Base-by-base conservation (phyloP, 2,797 vertebrate genomes). In the Catamblyrhynchus diadema region DNA sequence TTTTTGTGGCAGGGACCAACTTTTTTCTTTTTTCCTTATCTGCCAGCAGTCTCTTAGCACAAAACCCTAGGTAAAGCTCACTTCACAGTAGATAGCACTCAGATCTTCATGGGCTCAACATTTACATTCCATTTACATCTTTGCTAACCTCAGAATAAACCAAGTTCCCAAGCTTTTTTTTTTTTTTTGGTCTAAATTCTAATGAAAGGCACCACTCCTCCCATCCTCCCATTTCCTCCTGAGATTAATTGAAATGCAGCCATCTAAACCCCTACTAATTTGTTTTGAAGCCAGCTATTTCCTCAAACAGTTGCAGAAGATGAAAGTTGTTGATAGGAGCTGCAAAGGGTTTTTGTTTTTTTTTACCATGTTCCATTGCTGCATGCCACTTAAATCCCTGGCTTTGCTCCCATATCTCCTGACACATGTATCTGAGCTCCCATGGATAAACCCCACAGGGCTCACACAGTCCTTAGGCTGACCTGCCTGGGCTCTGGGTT, bases 241-340 rank as follows among this genome's bases (percentile, higher is more conserved):
- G 50, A 64, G 73, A 93, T 89, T 94, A 93, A 90, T 93, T 95
- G 91, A 93, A 95, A 95, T 15, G 33, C 87, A 96, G 84, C 73
- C 72, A 60, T 88, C 75, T 73, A 81, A 95, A 86, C 82, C 78
- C 77, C 47, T 71, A 24, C 81, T 91, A 75, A 95, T 96, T 96
- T 94, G 75, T 95, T 95, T 91, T 62, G 84, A 93, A 92, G 73
- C 66, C 81, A 88, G 81, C 92, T 91, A 94, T 94, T 96, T 96
- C 92, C 91, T 97, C 92, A 54, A 92, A 86, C 81, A 64, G 39
- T 85, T 82, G 60, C 62, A 88, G 70, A 41, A 84, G 93, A 95
- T 95, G 88, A 45, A 95, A 92, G 71, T 14, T 60, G 39, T 74
- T 96, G 95, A 96, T 95, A 92, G 78, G 67, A 90, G 32, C 48